A percentile compares a stretch with the other conserved stretches of the same genome.
These are phyloP conservation scores for Heptranchias perlo DNA, from an alignment of 2,113 vertebrate genomes.

Conservation along the genomic window DNA sequence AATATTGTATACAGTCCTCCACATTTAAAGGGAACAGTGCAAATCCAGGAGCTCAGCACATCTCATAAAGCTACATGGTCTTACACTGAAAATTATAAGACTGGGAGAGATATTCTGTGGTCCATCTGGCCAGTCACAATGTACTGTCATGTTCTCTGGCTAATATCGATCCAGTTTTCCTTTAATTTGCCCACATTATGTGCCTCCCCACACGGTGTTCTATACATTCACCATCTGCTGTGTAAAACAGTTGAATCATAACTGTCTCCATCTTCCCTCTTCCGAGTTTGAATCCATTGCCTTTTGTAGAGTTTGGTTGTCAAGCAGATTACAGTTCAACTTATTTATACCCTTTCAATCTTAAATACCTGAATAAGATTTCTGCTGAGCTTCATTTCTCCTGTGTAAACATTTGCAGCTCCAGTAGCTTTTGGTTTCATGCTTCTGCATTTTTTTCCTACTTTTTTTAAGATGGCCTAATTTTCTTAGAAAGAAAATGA, in stretches of 20 bases:
- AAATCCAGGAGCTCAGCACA: background rate
- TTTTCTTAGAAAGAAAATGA: background rate
- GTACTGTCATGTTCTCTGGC: background rate
- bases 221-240: background rate
- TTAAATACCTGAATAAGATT: background rate
- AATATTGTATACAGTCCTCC: no score
- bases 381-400: background rate
- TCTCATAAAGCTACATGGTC: background rate
- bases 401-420: background rate
- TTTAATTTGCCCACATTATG: background rate
- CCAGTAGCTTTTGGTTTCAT: background rate
- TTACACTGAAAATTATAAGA: background rate
- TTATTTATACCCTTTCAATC: background rate
- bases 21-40: no score
- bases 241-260: no score
- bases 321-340: background rate
- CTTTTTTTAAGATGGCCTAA: background rate
- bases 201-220: background rate
- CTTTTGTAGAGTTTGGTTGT: background rate
- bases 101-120: background rate
- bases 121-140: background rate
- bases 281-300: no score
- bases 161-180: background rate
- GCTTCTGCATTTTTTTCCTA: background rate
- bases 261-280: no score